A percentile compares a stretch with the other conserved stretches of the same genome.
phyloP scores from a whole-genome alignment of 2,113 vertebrate genomes.

The mouse (Mus musculus) region GRCm39 chr4:43728001-43728500 shows the following conservation, averaged over 20 bases:
- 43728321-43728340: neutral
- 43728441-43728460: neutral
- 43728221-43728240: neutral
- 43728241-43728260: neutral
- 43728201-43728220: neutral
- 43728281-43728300: neutral
- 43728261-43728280: neutral
- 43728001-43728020: neutral
- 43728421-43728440: neutral
- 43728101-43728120: neutral
- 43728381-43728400: neutral
- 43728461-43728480: neutral
- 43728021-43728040: neutral
- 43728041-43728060: neutral
- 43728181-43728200: neutral
- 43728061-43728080: neutral
- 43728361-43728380: neutral
- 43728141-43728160: neutral
- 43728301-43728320: too few relatives aligned
- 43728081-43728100: constrained; percentile 58
- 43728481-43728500: neutral
- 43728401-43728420: neutral
- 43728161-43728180: neutral
- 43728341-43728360: neutral
- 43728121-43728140: constrained; percentile 25